These are phyloP conservation scores for Saccopteryx bilineata DNA, from an alignment of 2,113 vertebrate genomes.

Conservation along the genomic window DNA sequence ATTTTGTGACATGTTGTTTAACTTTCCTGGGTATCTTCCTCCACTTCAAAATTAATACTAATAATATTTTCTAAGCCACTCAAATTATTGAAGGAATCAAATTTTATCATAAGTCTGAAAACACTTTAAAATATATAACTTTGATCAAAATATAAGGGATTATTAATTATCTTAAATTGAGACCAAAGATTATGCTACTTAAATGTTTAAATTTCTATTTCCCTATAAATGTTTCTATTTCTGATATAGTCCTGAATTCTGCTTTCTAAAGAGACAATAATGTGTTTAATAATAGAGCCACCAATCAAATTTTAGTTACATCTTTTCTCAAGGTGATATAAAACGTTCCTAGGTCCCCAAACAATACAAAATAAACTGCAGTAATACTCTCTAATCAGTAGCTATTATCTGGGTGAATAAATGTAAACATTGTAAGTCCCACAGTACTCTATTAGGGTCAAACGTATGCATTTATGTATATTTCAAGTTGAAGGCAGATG, in stretches of 20 bases:
- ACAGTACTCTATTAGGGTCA: not conserved
- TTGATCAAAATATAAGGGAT: not conserved
- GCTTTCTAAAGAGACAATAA: not conserved
- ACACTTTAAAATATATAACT: not conserved
- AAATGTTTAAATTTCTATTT: constrained; percentile 17
- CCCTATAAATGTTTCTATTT: not conserved
- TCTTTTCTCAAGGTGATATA: constrained; percentile 60
- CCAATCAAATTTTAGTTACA: constrained; percentile 71
- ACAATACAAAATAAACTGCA: constrained; percentile 52
- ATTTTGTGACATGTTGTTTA: not conserved
- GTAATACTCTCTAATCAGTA: constrained; percentile 58
- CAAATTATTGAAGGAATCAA: not conserved
- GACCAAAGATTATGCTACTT: not conserved
- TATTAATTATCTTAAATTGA: constrained; percentile 15
- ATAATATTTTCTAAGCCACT: not conserved
- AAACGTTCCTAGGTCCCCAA: constrained; percentile 38
- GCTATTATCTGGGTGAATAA: constrained; percentile 45
- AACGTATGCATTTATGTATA: constrained; percentile 4
- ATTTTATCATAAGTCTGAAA: not conserved
- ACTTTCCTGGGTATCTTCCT: not conserved
- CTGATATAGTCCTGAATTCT: constrained; percentile 33
- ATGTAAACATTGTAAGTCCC: constrained; percentile 4
- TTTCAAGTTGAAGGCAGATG: not conserved
- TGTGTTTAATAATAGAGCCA: constrained; percentile 45
- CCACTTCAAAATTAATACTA: not conserved